Evolutionary conservation across 2,797 vertebrate species (phyloP).

Genomic region (Dromococcyx pavoninus): DNA sequence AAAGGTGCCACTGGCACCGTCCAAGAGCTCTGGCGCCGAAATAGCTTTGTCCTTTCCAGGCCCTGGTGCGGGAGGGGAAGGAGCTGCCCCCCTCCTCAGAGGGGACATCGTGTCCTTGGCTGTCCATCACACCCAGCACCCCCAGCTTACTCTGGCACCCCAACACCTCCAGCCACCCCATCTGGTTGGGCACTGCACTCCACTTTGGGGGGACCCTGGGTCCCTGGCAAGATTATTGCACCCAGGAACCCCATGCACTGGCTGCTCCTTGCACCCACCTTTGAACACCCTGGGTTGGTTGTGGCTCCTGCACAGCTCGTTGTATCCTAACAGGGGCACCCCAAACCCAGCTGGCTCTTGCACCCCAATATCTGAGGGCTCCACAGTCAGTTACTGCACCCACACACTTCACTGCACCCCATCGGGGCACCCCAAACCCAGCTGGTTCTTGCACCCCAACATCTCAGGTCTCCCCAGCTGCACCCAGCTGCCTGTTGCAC

Average conservation of each 20-base stretch:
- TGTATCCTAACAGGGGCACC: not conserved
- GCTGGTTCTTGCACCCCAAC: too few species aligned
- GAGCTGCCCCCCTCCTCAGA: not conserved
- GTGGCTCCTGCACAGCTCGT: not conserved
- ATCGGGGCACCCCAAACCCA: too few species aligned
- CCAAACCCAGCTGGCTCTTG: too few species aligned
- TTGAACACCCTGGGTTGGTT: not conserved
- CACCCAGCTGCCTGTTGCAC: too few species aligned
- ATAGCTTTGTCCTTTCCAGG: not conserved
- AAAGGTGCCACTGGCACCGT: not conserved
- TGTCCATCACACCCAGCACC: accelerated
- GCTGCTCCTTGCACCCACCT: not conserved
- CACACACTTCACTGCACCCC: too few species aligned
- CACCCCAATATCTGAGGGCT: not conserved
- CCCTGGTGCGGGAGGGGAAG: not conserved
- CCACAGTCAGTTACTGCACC: not conserved
- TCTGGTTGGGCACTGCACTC: not conserved
- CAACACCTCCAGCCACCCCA: too few species aligned
- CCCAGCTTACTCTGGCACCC: not conserved
- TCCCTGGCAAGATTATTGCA: too few species aligned
- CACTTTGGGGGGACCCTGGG: not conserved
- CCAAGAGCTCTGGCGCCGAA: not conserved
- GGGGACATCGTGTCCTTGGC: not conserved
- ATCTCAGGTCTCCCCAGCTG: too few species aligned
- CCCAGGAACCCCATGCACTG: not conserved